Percentiles rank a stretch among this genome's conserved stretches.
These are phyloP conservation scores for Pangasius sanitwongsei DNA, from an alignment of 2,797 vertebrate genomes.

Conservation along the genomic window DNA sequence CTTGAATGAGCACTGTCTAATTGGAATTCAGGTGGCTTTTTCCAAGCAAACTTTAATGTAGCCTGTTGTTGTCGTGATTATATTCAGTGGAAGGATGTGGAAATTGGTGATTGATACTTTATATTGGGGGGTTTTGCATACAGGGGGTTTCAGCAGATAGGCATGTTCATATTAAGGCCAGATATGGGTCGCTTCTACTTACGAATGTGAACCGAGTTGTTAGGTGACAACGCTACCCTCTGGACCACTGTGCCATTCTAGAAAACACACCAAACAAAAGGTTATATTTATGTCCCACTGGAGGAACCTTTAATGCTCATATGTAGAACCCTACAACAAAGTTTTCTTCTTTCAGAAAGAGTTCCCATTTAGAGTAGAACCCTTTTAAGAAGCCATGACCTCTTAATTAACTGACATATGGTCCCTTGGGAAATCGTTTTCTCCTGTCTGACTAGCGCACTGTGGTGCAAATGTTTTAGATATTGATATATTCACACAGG, in stretches of 20 bases:
- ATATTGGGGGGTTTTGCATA: background rate
- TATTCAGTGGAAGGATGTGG: background rate
- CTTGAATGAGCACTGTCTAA: background rate
- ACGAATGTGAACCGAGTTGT: background rate
- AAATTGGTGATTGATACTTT: background rate
- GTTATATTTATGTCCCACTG: background rate
- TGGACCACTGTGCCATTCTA: background rate
- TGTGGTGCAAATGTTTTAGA: conserved; percentile 9
- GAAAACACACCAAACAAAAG: background rate
- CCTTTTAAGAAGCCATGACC: background rate
- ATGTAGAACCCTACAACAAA: background rate
- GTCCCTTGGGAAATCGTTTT: background rate
- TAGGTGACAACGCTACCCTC: background rate
- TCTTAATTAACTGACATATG: background rate
- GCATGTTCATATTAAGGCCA: background rate
- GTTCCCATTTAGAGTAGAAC: background rate
- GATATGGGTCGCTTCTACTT: background rate
- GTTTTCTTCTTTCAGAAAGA: background rate
- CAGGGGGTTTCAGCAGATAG: background rate
- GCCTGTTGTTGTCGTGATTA: background rate
- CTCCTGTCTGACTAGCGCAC: background rate
- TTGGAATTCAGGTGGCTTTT: background rate
- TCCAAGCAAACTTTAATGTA: background rate
- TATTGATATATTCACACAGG: background rate
- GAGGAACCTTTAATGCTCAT: background rate